These are phyloP conservation scores for Pithys albifrons DNA, from an alignment of 2,113 vertebrate species.

Conservation along the genomic window DNA sequence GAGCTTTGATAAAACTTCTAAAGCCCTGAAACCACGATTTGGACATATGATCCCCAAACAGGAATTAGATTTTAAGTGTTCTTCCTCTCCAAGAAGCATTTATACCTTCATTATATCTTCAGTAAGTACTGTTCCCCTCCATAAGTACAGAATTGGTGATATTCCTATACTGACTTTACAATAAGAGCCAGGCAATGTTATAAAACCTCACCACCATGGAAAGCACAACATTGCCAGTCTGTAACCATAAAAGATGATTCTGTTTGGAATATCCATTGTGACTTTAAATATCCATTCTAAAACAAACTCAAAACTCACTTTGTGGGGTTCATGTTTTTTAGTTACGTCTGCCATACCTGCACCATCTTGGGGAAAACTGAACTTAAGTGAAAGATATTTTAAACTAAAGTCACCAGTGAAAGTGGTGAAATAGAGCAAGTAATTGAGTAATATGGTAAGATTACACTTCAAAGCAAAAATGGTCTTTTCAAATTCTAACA, in stretches of 20 bases:
- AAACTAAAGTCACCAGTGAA: neutral
- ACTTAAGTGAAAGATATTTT: neutral
- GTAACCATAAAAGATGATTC: neutral
- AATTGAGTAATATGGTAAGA: neutral
- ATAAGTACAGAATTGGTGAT: neutral
- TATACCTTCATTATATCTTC: neutral
- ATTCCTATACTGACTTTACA: neutral
- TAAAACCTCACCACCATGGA: neutral
- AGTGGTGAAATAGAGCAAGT: neutral
- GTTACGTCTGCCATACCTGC: neutral
- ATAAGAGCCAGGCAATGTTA: neutral
- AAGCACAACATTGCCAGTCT: neutral
- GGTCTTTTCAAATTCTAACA: neutral
- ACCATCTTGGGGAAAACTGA: neutral
- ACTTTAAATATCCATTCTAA: neutral
- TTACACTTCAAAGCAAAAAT: neutral
- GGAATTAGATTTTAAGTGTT: neutral
- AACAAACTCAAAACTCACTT: neutral
- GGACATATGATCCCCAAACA: neutral
- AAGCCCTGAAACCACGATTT: neutral
- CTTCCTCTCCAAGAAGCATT: neutral
- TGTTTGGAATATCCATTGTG: neutral
- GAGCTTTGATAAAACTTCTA: neutral
- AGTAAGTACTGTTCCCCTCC: neutral
- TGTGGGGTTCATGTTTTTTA: neutral